These are phyloP conservation scores for Gadopsis marmoratus DNA, from an alignment of 2,797 vertebrate genomes.

Conservation along the genomic window DNA sequence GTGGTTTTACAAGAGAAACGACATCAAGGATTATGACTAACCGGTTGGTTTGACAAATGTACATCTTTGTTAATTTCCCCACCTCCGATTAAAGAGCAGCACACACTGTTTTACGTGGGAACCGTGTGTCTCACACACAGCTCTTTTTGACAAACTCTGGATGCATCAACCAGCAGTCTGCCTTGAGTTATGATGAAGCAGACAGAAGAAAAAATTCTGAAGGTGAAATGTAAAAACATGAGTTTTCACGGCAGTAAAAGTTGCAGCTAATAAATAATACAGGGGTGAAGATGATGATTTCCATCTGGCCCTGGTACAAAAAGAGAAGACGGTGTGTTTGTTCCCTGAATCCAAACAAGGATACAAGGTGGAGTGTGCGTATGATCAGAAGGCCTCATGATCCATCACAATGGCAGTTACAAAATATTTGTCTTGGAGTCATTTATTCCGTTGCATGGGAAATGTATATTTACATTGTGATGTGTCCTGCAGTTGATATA, in stretches of 20 bases:
- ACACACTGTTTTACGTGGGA: too few relatives aligned
- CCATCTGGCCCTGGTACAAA: background rate
- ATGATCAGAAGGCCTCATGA: too few relatives aligned
- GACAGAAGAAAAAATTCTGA: background rate
- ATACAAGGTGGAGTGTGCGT: too few relatives aligned
- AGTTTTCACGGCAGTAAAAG: background rate
- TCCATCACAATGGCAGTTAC: background rate
- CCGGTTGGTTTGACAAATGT: too few relatives aligned
- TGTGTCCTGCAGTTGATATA: background rate
- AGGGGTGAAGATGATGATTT: constrained; percentile 4
- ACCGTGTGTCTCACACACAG: too few relatives aligned
- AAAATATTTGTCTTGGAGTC: background rate
- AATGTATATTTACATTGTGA: background rate
- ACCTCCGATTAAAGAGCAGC: too few relatives aligned
- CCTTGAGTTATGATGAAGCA: background rate
- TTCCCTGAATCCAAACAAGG: background rate
- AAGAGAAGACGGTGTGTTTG: background rate
- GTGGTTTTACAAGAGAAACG: too few relatives aligned
- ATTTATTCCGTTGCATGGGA: background rate
- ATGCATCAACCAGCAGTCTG: too few relatives aligned
- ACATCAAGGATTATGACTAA: too few relatives aligned
- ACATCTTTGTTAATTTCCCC: too few relatives aligned
- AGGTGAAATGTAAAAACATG: constrained; percentile 16
- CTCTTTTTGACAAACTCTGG: too few relatives aligned
- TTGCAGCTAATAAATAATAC: constrained; percentile 31